Base-by-base conservation (phyloP, 2,888 invertebrate species). In the Mesorhabditis spiculigera region DNA sequence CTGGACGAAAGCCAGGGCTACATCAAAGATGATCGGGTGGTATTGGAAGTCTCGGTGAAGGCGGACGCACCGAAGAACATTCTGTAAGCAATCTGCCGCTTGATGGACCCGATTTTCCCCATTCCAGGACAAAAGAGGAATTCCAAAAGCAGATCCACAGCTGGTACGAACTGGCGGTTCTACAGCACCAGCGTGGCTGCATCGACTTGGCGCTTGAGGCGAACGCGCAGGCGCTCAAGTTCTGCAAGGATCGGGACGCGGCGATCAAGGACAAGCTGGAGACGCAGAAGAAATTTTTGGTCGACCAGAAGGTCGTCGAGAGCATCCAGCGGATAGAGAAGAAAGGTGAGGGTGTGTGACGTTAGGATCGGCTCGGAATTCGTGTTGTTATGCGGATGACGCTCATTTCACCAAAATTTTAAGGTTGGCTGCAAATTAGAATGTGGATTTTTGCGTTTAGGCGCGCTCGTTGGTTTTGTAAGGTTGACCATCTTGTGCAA, bases 1-100 rank as follows among this genome's bases (percentile, higher is more conserved):
- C 88, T 93, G 84, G 95, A 97, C 87, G 91, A 92, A 0, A 92
- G 93, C 67, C 95, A 93, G 86, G 94, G 94, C 50, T 96, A 91
- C 86, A 91, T 95, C 63, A 87, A 87, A 87, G 94, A 97, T 86
- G 95, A 96, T 86, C 89, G 91, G 67, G 93, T 97, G 71, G 93
- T 92, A 43, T 89, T 96, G 65, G 94, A 95, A 88, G 91, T 91
- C n/a, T 86, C 87, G 76, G 89, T 89, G 28, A 86, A 86, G 64
- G 89, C 89, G 45, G 89, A 89, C 82, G 88, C 89, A 43, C 89
- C 89, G 13, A 89, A 89, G 82, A 89, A 89, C 69, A 89, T 89
- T 66, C 87, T 89, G 88, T 88, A 79, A 77, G 83, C 76, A n/a
- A n/a, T n/a, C n/a, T n/a, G n/a, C n/a, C 50, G 41, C 4, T 67